phyloP scores from a whole-genome alignment of 2,797 vertebrate species.

The Catamblyrhynchus diadema region DNA sequence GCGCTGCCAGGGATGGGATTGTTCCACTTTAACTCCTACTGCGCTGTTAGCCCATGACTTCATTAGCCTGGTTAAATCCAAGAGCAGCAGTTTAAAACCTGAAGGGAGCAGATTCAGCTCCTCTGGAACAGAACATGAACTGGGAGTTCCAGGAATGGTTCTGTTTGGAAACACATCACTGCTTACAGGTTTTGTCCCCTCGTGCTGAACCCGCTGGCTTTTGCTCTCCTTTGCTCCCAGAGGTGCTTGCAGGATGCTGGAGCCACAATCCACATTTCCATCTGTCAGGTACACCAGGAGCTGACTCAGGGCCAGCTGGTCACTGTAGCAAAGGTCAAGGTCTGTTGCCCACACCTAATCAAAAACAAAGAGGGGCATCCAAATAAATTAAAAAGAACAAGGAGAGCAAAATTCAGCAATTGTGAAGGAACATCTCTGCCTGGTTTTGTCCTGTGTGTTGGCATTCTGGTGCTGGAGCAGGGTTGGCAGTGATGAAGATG shows the following conservation, averaged over 20 bases:
- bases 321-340: constrained; percentile 86
- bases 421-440: not conserved
- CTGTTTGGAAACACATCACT: not conserved
- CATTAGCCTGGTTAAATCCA: not conserved
- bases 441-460: not conserved
- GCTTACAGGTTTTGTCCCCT: not conserved
- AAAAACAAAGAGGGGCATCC: not conserved
- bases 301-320: constrained; percentile 90
- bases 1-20: not conserved
- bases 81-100: not conserved
- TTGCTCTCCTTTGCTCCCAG: constrained; percentile 16
- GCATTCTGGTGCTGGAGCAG: not conserved
- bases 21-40: not conserved
- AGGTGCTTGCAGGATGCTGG: constrained; percentile 76
- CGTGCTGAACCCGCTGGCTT: not conserved
- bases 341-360: constrained; percentile 89
- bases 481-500: not conserved
- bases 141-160: not conserved
- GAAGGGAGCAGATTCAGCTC: not conserved
- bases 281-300: constrained; percentile 84
- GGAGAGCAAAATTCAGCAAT: not conserved
- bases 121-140: not conserved
- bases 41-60: not conserved
- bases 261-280: constrained; percentile 79
- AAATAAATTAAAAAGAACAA: not conserved